These are phyloP conservation scores for Vanessa tameamea DNA, from an alignment of 1,140 invertebrate species.

Conservation along the genomic window DNA sequence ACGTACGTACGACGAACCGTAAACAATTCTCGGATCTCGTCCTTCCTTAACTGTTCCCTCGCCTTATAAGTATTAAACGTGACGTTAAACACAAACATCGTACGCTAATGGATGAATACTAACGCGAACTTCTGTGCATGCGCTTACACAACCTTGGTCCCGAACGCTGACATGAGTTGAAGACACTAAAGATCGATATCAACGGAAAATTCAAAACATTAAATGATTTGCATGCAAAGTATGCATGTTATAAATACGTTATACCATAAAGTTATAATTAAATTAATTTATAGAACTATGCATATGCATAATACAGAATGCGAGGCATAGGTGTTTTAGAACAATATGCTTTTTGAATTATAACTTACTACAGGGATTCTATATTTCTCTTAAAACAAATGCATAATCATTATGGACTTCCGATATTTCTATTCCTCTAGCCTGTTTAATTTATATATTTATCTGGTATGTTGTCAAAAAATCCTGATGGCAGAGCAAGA, in stretches of 20 bases:
- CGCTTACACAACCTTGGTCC: conserved; percentile 29
- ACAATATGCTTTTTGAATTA: too few species aligned
- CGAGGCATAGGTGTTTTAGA: too few species aligned
- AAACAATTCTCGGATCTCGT: conserved; percentile 35
- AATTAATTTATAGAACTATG: neutral
- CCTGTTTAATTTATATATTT: neutral
- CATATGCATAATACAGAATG: neutral
- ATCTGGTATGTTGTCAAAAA: neutral
- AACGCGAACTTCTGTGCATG: conserved; percentile 28
- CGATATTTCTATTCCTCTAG: too few species aligned
- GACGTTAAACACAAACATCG: conserved; percentile 37
- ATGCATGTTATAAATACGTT: neutral
- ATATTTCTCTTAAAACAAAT: too few species aligned
- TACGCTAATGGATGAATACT: conserved; percentile 37
- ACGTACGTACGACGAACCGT: conserved; percentile 37
- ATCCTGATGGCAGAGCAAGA: neutral
- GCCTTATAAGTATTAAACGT: conserved; percentile 33
- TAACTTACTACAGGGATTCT: too few species aligned
- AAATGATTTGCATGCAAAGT: conserved; percentile 3
- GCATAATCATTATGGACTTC: too few species aligned
- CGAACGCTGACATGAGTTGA: conserved; percentile 34
- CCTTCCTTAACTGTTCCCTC: conserved; percentile 33
- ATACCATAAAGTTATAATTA: neutral
- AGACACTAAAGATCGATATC: conserved; percentile 18
- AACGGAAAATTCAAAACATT: conserved; percentile 17